Evolutionary conservation across 2,888 invertebrate genomes (phyloP).

Genomic region (Andrena fulva): DNA sequence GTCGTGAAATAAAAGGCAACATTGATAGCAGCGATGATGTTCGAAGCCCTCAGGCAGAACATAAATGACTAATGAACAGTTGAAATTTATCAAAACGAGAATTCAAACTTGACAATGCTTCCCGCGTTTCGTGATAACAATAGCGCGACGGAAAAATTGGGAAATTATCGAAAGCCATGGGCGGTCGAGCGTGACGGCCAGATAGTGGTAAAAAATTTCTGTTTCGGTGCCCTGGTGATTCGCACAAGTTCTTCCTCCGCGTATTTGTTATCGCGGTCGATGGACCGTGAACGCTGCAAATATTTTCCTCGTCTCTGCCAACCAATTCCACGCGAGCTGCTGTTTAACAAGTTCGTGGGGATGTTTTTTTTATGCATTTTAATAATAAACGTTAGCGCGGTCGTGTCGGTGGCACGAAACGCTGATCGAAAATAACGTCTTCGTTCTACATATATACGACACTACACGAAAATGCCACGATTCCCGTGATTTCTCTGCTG

Average conservation of each 20-base stretch:
- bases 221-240: not conserved
- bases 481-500: too few relatives aligned
- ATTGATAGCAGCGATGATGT: too few relatives aligned
- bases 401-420: not conserved
- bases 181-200: not conserved
- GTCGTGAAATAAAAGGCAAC: too few relatives aligned
- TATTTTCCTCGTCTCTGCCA: slow-evolving; percentile 15
- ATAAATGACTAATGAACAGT: too few relatives aligned
- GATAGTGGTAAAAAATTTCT: not conserved
- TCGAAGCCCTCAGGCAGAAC: too few relatives aligned
- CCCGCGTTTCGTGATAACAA: not conserved
- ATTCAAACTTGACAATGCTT: not conserved
- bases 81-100: not conserved
- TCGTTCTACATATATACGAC: too few relatives aligned
- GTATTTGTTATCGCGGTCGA: slow-evolving; percentile 19
- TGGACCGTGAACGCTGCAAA: slow-evolving; percentile 10
- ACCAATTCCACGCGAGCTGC: not conserved
- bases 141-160: not conserved
- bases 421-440: too few relatives aligned
- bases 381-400: slow-evolving; percentile 5
- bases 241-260: slow-evolving; percentile 7
- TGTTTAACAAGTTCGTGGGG: not conserved
- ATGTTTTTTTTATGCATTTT: not conserved
- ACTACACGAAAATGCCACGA: too few relatives aligned
- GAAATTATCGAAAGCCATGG: not conserved